Evolutionary conservation across 2,113 vertebrate genomes (phyloP), one percentile per base, ranked within the genome.

Genomic region (Condylura cristata): DNA sequence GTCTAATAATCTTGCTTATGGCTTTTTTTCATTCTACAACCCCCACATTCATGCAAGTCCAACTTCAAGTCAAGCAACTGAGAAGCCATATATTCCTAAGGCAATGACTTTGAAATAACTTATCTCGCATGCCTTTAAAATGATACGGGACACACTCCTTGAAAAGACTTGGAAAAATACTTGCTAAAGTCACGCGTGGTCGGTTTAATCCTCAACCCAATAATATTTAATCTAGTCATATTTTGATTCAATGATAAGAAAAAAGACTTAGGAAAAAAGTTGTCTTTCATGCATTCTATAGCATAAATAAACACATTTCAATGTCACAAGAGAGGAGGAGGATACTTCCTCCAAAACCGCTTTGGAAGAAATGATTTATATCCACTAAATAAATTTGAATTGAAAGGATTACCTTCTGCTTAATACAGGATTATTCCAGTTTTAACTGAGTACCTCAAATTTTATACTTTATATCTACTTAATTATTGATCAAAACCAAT

Each of bases 401-500:
- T 18, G 6, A 94, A 95, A 85, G 82, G 17, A 16, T 16, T 78
- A 72, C 0, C 41, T 63, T 78, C 44, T 81, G 41, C 26, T 71
- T 88, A 87, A 84, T 5, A 91, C 14, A 66, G n/a, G 37, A 94
- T 37, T 41, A 76, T 51, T 89, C 78, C 46, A 90, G 30, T 68
- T 83, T 89, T 71, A 63, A 56, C 65, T 56, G 63, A 71, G 44
- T 17, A 61, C 3, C 34, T 86, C 53, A 95, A 72, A 79, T 82
- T 58, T 86, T 28, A n/a, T 56, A 68, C 37, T 93, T 80, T 65
- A 80, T 51, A 66, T 30, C 32, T 30, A 71, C 30, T 74, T 85
- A 95, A 51, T 41, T 53, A 87, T 30, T 80, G 39, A 95, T 46
- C 28, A 72, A 28, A 89, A 89, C 78, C 53, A 92, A 48, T 75